Conservation (phyloP, 2,888 invertebrate species). For the Trichogramma dendrolimi region DNA sequence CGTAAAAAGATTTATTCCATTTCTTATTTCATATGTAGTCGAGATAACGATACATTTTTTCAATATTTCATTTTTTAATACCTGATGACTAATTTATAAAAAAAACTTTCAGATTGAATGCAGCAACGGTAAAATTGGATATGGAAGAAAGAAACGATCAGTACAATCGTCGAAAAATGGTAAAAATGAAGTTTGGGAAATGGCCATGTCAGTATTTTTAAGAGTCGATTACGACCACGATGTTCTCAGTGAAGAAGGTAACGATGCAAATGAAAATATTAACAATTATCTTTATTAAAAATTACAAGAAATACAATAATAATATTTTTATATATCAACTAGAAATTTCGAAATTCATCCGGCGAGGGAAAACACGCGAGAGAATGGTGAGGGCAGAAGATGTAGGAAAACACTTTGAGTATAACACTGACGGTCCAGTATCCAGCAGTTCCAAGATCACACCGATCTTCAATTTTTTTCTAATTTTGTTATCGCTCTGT, state of each 20-base stretch:
- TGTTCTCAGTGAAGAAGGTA: constrained; percentile 47
- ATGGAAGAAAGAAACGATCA: constrained; percentile 70
- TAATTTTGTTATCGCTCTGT: constrained; percentile 34
- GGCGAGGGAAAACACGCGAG: constrained; percentile 45
- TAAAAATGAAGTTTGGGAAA: constrained; percentile 80
- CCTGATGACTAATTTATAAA: too few relatives aligned
- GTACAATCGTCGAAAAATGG: constrained; percentile 56
- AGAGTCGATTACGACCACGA: constrained; percentile 72
- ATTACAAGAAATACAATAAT: constrained; percentile 6
- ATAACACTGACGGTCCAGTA: constrained; percentile 36
- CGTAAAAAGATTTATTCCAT: too few relatives aligned
- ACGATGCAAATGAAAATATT: constrained; percentile 3
- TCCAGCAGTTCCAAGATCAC: constrained; percentile 33
- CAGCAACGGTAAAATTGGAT: constrained; percentile 81
- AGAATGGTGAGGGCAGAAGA: constrained; percentile 45
- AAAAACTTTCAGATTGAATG: constrained; percentile 66
- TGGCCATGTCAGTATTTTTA: constrained; percentile 82
- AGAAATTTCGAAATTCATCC: constrained; percentile 48
- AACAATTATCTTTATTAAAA: constrained; percentile 6
- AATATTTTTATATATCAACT: constrained; percentile 1
- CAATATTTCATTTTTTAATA: background rate
- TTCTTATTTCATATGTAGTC: background rate
- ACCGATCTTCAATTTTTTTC: constrained; percentile 26
- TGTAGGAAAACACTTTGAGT: constrained; percentile 47
- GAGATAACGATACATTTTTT: background rate